Conservation (phyloP, 2,113 vertebrate genomes). For the Rhinoderma darwinii region DNA sequence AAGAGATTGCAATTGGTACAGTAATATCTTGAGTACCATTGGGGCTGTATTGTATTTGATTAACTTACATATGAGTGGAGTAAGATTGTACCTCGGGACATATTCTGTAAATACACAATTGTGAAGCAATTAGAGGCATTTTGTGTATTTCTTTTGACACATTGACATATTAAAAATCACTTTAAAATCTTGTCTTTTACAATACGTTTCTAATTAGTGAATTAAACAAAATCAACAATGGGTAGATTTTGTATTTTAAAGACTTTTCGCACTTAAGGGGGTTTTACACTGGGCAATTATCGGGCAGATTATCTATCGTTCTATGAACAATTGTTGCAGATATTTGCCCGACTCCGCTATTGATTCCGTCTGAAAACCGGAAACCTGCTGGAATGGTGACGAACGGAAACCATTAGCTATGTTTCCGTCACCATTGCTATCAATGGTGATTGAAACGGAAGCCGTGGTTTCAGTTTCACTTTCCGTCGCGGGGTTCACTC, state of each 20-base stretch:
- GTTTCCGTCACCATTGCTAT: too few species aligned
- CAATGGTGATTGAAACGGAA: too few species aligned
- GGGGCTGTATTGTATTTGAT: constrained; percentile 20
- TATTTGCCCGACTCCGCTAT: too few species aligned
- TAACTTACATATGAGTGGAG: constrained; percentile 36
- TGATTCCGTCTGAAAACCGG: too few species aligned
- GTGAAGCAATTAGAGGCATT: constrained; percentile 24
- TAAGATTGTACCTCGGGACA: constrained; percentile 12
- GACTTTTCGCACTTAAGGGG: too few species aligned
- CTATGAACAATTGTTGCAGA: too few species aligned
- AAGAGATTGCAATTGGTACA: constrained; percentile 35
- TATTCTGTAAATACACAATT: constrained; percentile 31
- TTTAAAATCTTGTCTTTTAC: background rate
- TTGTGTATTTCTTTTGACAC: constrained; percentile 39
- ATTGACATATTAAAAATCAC: background rate
- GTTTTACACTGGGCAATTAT: too few species aligned
- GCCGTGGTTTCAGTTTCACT: too few species aligned
- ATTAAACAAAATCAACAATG: background rate
- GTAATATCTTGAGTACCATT: constrained; percentile 23
- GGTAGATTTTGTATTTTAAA: background rate
- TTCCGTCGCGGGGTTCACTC: too few species aligned
- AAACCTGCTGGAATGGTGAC: too few species aligned
- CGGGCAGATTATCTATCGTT: too few species aligned
- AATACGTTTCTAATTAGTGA: background rate
- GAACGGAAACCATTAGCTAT: too few species aligned